A percentile compares a stretch with the other conserved stretches of the same genome.
Evolutionary conservation across 64 coral and sea anemone genomes (phyloP).

Genomic region (Montipora efflorescens): DNA sequence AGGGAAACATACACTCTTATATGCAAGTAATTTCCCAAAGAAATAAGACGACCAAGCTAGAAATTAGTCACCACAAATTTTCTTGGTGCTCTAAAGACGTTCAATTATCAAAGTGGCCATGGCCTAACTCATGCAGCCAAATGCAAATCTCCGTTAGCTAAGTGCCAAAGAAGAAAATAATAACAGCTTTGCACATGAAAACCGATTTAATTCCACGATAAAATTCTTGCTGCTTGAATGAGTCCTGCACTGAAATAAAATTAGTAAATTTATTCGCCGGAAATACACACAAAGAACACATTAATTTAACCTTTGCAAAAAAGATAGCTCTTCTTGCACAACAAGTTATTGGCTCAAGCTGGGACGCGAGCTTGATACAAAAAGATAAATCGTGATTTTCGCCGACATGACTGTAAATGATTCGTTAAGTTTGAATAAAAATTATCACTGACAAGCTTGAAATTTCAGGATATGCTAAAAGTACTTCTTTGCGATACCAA

Average conservation of each 20-base stretch:
- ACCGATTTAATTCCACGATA: conserved; percentile 40
- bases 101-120: conserved; percentile 20
- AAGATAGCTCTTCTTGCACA: not conserved
- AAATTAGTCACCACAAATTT: not conserved
- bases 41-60: not conserved
- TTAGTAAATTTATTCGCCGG: conserved; percentile 9
- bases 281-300: conserved; percentile 14
- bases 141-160: not conserved
- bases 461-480: not conserved
- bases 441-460: not conserved
- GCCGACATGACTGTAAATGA: not conserved
- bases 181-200: conserved; percentile 24
- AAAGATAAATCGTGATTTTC: not conserved
- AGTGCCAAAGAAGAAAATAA: conserved; percentile 27
- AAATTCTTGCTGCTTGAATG: conserved; percentile 17
- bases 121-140: not conserved
- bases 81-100: not conserved
- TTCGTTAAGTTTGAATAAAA: not conserved
- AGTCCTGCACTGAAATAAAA: not conserved
- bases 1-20: not conserved
- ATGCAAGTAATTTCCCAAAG: not conserved
- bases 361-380: not conserved
- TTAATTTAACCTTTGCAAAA: not conserved
- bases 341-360: conserved; percentile 3
- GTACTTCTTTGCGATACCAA: not conserved